Percentiles rank a stretch among this genome's conserved stretches.
These are phyloP conservation scores for Pygocentrus nattereri DNA, from an alignment of 2,797 vertebrate genomes.

Conservation along the genomic window DNA sequence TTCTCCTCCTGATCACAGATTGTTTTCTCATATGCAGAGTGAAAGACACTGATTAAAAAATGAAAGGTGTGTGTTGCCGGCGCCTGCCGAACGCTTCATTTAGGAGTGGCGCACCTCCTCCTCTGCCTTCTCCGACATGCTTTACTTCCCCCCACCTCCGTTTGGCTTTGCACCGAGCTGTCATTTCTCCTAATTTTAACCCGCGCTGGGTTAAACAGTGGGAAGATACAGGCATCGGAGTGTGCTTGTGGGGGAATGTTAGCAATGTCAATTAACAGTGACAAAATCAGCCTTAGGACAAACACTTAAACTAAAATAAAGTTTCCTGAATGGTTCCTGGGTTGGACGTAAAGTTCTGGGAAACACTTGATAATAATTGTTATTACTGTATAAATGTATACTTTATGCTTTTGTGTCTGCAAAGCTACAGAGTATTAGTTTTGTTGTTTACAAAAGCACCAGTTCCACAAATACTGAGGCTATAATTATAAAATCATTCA, in stretches of 20 bases:
- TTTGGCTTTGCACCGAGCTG: conserved; percentile 39
- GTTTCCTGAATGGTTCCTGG: neutral
- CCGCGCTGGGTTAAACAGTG: conserved; percentile 45
- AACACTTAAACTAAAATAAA: neutral
- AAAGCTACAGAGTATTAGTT: no score
- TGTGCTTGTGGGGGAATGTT: neutral
- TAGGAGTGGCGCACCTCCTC: conserved; percentile 51
- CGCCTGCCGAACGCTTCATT: conserved; percentile 44
- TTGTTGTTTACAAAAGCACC: no score
- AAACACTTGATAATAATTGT: no score
- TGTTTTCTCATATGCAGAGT: conserved; percentile 73
- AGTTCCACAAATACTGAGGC: no score
- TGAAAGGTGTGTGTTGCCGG: conserved; percentile 57
- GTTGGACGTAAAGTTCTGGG: no score
- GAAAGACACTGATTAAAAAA: conserved; percentile 77
- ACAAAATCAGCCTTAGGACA: neutral
- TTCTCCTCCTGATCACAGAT: conserved; percentile 75
- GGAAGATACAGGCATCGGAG: neutral
- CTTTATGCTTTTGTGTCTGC: no score
- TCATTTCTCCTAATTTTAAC: neutral
- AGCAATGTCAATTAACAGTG: neutral
- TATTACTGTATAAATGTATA: no score
- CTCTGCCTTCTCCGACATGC: conserved; percentile 44
- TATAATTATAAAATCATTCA: no score
- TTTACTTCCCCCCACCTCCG: conserved; percentile 54